These are phyloP conservation scores for Rotaria socialis DNA, from an alignment of 2,888 invertebrate genomes.

Conservation along the genomic window DNA sequence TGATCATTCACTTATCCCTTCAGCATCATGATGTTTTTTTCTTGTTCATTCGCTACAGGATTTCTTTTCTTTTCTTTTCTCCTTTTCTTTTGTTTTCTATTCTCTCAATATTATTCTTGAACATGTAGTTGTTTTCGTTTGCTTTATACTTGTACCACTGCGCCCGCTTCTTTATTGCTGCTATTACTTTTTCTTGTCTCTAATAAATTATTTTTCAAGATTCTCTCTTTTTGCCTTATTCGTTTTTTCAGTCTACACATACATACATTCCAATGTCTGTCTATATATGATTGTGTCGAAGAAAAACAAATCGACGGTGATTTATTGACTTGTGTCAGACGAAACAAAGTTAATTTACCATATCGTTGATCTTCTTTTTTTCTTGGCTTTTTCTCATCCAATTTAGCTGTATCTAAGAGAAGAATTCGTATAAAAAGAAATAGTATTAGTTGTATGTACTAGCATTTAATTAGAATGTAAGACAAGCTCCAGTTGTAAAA, in stretches of 20 bases:
- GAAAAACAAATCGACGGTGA: constrained; percentile 22
- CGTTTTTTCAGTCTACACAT: neutral
- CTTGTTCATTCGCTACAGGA: no score
- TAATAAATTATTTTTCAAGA: constrained; percentile 32
- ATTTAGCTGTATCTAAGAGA: constrained; percentile 4
- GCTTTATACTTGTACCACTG: constrained; percentile 11
- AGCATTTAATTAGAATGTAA: neutral
- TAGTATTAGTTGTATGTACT: constrained; percentile 15
- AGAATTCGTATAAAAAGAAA: neutral
- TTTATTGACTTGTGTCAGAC: constrained; percentile 32
- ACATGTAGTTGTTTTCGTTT: constrained; percentile 26
- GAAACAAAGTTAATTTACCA: constrained; percentile 32
- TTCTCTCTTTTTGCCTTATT: neutral
- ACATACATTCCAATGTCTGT: constrained; percentile 18
- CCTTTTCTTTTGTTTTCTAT: neutral
- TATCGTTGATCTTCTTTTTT: constrained; percentile 1
- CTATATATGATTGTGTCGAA: constrained; percentile 11
- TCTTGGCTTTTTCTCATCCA: constrained; percentile 15
- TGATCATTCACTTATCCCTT: neutral
- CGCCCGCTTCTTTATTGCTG: constrained; percentile 16
- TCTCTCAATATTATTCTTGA: neutral
- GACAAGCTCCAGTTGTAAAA: constrained; percentile 29
- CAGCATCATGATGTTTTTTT: neutral
- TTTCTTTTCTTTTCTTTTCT: neutral
- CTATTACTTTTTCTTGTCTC: neutral